Percentiles rank a stretch among this genome's conserved stretches.
These are phyloP conservation scores for Epirrita christyi DNA, from an alignment of 2,888 invertebrate species.

Conservation along the genomic window DNA sequence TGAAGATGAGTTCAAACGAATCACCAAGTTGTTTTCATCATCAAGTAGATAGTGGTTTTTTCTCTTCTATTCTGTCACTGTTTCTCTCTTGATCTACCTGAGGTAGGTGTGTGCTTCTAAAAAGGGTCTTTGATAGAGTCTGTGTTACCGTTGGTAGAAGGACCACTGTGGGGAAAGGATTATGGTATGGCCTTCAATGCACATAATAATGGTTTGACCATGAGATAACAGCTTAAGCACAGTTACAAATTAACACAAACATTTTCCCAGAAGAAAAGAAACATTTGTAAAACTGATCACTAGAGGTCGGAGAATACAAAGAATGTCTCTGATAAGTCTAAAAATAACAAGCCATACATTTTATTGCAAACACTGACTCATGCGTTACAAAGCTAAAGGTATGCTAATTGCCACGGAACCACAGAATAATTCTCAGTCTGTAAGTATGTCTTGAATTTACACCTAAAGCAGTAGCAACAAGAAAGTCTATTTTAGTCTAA, in stretches of 20 bases:
- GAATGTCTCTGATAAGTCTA: slow-evolving; percentile 27
- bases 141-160: no score
- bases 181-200: no score
- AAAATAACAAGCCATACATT: slow-evolving; percentile 26
- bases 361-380: slow-evolving; percentile 31
- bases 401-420: slow-evolving; percentile 32
- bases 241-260: no score
- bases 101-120: no score
- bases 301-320: slow-evolving; percentile 13
- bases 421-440: slow-evolving; percentile 24
- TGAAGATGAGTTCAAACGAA: not conserved
- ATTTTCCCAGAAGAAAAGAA: slow-evolving; percentile 10
- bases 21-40: not conserved
- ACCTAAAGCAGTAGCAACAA: slow-evolving; percentile 15
- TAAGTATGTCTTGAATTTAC: slow-evolving; percentile 15
- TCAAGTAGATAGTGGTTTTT: no score
- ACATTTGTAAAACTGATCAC: slow-evolving; percentile 13
- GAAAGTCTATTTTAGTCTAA: slow-evolving; percentile 12
- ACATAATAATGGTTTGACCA: no score
- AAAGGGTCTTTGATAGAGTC: no score
- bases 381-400: slow-evolving; percentile 22
- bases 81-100: no score
- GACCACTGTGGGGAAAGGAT: no score
- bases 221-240: no score
- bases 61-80: no score